A percentile compares a stretch with the other conserved stretches of the same genome.
Evolutionary conservation across 2,113 vertebrate species (phyloP).

Genomic region (Donacobius atricapilla): DNA sequence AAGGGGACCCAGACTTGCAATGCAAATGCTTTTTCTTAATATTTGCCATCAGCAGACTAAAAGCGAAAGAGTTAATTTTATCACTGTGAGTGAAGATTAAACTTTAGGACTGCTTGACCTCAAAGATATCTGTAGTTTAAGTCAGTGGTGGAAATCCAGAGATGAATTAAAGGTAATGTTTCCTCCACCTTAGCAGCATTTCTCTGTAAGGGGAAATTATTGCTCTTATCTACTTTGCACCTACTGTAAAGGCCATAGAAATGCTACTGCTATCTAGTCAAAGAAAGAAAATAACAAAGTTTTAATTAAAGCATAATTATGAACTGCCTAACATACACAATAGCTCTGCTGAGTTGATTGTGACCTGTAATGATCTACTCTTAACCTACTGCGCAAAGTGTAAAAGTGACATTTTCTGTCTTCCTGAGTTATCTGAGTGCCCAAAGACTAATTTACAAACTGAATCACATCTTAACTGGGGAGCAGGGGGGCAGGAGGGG

Average conservation of each 20-base stretch:
- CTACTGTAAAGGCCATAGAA: neutral
- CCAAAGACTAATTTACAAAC: neutral
- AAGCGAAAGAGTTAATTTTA: neutral
- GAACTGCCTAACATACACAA: neutral
- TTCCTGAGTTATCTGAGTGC: neutral
- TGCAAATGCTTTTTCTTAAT: neutral
- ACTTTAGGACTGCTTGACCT: neutral
- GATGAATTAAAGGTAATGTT: neutral
- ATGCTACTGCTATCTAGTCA: neutral
- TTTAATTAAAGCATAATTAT: neutral
- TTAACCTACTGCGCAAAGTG: neutral
- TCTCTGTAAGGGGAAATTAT: neutral
- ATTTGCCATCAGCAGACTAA: neutral
- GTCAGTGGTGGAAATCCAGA: neutral
- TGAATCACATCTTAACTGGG: neutral
- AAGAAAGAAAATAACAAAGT: neutral
- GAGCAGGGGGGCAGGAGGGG: fast-evolving
- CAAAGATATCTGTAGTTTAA: neutral
- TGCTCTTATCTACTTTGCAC: neutral
- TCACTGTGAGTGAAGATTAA: neutral
- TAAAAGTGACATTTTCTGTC: neutral
- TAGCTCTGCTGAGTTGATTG: neutral
- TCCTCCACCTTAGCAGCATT: neutral
- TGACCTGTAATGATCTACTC: neutral
- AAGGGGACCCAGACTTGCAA: neutral